Conservation (phyloP, 2,888 invertebrate species). For the Dione vanillae region DNA sequence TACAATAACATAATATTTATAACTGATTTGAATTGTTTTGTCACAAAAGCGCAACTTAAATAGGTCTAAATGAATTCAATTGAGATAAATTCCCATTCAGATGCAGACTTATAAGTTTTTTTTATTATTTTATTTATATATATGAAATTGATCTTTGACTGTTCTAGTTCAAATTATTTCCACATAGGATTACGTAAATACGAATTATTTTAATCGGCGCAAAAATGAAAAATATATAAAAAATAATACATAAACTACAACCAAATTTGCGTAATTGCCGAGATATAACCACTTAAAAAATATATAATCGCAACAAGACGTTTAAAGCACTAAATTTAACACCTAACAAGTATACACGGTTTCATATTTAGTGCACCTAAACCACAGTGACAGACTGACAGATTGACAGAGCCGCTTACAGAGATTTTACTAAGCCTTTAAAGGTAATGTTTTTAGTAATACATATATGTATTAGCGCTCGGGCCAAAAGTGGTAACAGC, state of each 20-base stretch:
- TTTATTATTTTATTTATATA: too few relatives aligned
- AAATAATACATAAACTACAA: not conserved
- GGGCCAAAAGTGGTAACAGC: slow-evolving; percentile 27
- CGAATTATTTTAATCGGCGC: too few relatives aligned
- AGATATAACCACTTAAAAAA: not conserved
- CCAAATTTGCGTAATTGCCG: not conserved
- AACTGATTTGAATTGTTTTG: too few relatives aligned
- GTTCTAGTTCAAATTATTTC: too few relatives aligned
- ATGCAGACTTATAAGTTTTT: too few relatives aligned
- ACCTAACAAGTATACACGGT: slow-evolving; percentile 35
- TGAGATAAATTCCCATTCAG: too few relatives aligned
- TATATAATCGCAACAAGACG: slow-evolving; percentile 14
- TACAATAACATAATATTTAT: too few relatives aligned
- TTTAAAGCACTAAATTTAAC: slow-evolving; percentile 34
- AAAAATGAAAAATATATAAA: not conserved
- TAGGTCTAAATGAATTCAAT: too few relatives aligned
- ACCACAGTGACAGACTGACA: slow-evolving; percentile 43
- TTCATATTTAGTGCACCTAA: slow-evolving; percentile 32
- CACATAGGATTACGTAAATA: too few relatives aligned
- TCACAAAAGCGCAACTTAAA: too few relatives aligned
- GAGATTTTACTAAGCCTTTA: slow-evolving; percentile 35
- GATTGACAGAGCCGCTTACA: slow-evolving; percentile 42
- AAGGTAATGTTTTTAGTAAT: slow-evolving; percentile 28
- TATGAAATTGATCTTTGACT: too few relatives aligned
- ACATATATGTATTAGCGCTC: slow-evolving; percentile 38